Percentiles rank a stretch among this genome's conserved stretches.
phyloP scores from a whole-genome alignment of 2,888 invertebrate genomes.

The Xiphydria camelus region DNA sequence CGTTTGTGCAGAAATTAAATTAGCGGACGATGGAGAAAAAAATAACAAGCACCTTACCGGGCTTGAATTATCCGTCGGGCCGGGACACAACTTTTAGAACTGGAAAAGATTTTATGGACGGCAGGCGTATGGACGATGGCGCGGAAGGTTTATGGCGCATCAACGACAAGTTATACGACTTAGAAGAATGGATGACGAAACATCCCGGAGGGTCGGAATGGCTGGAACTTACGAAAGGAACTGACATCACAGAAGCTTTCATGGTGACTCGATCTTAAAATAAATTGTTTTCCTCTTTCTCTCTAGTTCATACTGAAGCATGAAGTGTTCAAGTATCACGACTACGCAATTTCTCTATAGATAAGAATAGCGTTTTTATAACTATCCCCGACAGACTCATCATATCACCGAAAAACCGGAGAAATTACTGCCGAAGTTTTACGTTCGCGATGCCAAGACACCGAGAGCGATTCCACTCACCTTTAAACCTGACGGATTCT shows the following conservation, averaged over 20 bases:
- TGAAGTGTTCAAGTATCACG: no score
- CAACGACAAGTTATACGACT: slow-evolving; percentile 78
- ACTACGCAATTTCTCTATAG: no score
- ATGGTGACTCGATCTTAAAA: slow-evolving; percentile 56
- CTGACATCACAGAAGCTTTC: slow-evolving; percentile 81
- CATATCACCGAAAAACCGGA: slow-evolving; percentile 67
- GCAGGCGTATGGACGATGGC: slow-evolving; percentile 69
- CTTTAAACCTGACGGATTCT: slow-evolving; percentile 75
- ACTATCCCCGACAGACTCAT: slow-evolving; percentile 56
- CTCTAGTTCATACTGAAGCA: slow-evolving; percentile 2
- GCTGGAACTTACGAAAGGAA: slow-evolving; percentile 73
- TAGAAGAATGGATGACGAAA: slow-evolving; percentile 73
- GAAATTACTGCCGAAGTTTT: slow-evolving; percentile 68
- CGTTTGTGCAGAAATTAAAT: no score
- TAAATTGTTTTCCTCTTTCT: neutral
- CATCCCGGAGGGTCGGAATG: slow-evolving; percentile 89
- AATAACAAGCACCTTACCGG: slow-evolving; percentile 60
- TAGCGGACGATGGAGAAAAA: slow-evolving; percentile 17
- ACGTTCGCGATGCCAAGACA: slow-evolving; percentile 65
- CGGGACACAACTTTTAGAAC: slow-evolving; percentile 59
- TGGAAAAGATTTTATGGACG: slow-evolving; percentile 65
- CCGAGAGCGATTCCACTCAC: slow-evolving; percentile 74
- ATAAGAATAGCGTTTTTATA: neutral
- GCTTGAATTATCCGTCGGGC: slow-evolving; percentile 56
- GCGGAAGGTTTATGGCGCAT: slow-evolving; percentile 81